Conservation (phyloP, 2,888 invertebrate genomes). For the Drosophila putrida region DNA sequence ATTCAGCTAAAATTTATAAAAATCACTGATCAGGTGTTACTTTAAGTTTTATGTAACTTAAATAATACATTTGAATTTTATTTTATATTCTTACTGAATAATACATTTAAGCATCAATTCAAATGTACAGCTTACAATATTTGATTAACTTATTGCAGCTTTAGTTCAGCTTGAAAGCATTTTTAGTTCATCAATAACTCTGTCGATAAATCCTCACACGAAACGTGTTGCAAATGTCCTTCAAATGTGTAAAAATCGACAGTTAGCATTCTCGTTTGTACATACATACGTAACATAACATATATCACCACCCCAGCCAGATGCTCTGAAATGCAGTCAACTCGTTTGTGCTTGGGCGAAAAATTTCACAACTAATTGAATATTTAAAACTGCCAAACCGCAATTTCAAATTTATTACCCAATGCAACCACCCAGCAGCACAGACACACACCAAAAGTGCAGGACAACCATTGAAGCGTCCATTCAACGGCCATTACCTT, state of each 20-base stretch:
- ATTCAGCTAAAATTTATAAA: not conserved
- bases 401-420: slow-evolving; percentile 84
- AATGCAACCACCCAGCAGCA: slow-evolving; percentile 38
- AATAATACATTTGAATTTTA: not conserved
- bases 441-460: slow-evolving; percentile 22
- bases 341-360: slow-evolving; percentile 59
- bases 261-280: slow-evolving; percentile 42
- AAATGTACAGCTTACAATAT: not conserved
- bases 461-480: slow-evolving; percentile 41
- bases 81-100: not conserved
- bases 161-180: not conserved
- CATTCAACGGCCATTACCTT: slow-evolving; percentile 68
- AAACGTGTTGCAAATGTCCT: slow-evolving; percentile 43
- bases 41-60: not conserved
- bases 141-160: not conserved
- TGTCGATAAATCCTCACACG: slow-evolving; percentile 5
- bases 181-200: slow-evolving; percentile 15
- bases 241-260: slow-evolving; percentile 61
- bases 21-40: not conserved
- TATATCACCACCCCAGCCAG: slow-evolving; percentile 11
- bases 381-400: slow-evolving; percentile 83
- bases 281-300: not conserved
- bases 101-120: not conserved
- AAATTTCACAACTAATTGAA: slow-evolving; percentile 83
- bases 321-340: slow-evolving; percentile 28